A percentile compares a stretch with the other conserved stretches of the same genome.
Conservation (phyloP, 2,113 vertebrate species). For the Sylvietta virens region DNA sequence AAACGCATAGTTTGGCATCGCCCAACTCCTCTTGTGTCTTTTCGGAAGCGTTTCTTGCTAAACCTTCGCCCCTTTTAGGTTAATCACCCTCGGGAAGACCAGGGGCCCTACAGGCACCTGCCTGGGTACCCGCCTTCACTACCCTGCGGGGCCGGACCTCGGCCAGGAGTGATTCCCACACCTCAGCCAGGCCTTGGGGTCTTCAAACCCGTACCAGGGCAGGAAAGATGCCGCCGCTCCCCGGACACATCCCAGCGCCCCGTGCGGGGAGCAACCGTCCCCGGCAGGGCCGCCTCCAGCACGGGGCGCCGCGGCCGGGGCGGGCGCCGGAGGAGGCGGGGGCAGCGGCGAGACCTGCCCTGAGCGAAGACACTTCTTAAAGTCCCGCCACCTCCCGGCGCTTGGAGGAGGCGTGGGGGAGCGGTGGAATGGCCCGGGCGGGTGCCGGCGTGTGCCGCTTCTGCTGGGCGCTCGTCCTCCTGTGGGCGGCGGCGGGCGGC, state of each 20-base stretch:
- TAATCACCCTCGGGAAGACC: not conserved
- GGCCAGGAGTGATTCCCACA: not conserved
- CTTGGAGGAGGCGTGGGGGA: not conserved
- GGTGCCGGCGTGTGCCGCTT: not conserved
- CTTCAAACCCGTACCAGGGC: not conserved
- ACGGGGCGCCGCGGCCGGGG: not conserved
- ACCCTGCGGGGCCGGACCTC: not conserved
- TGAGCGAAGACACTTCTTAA: not conserved
- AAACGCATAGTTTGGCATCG: not conserved
- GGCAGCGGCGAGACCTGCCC: constrained; percentile 35
- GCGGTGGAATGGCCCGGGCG: not conserved
- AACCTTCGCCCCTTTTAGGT: rapidly evolving
- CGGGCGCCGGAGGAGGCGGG: constrained; percentile 27
- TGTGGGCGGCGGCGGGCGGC: not conserved
- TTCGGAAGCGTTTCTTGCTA: not conserved
- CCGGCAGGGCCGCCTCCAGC: not conserved
- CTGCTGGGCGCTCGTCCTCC: constrained; percentile 35
- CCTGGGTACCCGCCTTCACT: no score
- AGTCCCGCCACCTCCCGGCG: not conserved
- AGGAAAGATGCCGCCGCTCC: not conserved
- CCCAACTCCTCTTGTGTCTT: not conserved
- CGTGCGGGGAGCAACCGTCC: not conserved
- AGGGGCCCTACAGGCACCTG: rapidly evolving
- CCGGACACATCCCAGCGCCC: no score
- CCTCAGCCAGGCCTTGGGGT: not conserved